These are phyloP conservation scores for Bucco capensis DNA, from an alignment of 2,113 vertebrate species.

Conservation along the genomic window DNA sequence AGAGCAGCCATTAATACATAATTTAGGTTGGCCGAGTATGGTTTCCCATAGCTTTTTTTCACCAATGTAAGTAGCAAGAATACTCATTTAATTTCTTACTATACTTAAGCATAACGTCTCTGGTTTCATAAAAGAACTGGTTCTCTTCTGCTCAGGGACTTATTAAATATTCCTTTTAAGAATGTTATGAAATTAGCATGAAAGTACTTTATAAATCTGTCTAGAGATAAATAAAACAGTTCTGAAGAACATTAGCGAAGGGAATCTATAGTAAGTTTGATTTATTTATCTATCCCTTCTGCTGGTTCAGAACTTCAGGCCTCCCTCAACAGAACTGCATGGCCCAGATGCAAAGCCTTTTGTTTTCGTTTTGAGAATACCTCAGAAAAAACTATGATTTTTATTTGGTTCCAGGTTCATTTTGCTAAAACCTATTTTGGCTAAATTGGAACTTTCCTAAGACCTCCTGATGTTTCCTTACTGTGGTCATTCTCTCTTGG, in stretches of 20 bases:
- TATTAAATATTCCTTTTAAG: slow-evolving; percentile 16
- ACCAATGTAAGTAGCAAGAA: background rate
- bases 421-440: background rate
- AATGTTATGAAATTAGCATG: background rate
- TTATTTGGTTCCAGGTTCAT: background rate
- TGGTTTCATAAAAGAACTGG: background rate
- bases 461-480: background rate
- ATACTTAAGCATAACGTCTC: background rate
- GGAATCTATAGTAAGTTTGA: background rate
- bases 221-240: slow-evolving; percentile 3
- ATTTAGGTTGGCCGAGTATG: background rate
- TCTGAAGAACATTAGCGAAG: background rate
- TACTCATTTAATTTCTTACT: background rate
- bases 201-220: background rate
- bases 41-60: slow-evolving; percentile 2
- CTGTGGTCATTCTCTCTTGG: background rate
- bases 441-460: background rate
- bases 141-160: background rate
- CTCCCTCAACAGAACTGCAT: background rate
- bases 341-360: too few relatives aligned
- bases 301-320: background rate
- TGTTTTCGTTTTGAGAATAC: background rate
- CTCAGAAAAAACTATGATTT: background rate
- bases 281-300: background rate
- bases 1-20: background rate